phyloP scores from a whole-genome alignment of 1,140 invertebrate species.

The Grapholita molesta region DNA sequence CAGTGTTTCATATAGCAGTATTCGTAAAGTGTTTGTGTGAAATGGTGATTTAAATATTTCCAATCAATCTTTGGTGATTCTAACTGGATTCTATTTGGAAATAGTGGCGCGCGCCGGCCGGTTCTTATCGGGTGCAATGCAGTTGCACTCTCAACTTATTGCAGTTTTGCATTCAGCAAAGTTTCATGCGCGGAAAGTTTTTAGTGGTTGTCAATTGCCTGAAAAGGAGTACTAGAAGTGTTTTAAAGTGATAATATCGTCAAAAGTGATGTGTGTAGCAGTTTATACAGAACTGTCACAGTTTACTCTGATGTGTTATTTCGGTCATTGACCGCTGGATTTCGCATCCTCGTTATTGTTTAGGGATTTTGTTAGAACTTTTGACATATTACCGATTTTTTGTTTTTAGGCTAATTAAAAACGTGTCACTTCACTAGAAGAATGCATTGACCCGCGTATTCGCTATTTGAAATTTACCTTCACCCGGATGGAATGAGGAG shows the following conservation, averaged over 20 bases:
- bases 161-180: constrained; percentile 75
- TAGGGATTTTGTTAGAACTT: constrained; percentile 56
- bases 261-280: constrained; percentile 65
- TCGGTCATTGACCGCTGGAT: constrained; percentile 78
- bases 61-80: constrained; percentile 55
- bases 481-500: constrained; percentile 75
- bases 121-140: constrained; percentile 77
- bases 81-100: constrained; percentile 73
- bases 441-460: constrained; percentile 70
- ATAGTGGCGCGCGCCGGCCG: constrained; percentile 75
- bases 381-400: constrained; percentile 61
- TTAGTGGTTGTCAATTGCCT: constrained; percentile 61
- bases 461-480: constrained; percentile 72
- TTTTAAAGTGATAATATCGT: constrained; percentile 65
- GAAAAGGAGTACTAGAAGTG: constrained; percentile 59
- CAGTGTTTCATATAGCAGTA: constrained; percentile 62
- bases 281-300: constrained; percentile 65
- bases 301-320: constrained; percentile 73
- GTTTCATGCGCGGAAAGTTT: constrained; percentile 76
- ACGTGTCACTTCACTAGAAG: constrained; percentile 69
- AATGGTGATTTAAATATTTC: constrained; percentile 57
- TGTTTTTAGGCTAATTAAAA: constrained; percentile 64
- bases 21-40: constrained; percentile 62
- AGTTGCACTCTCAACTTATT: constrained; percentile 78
- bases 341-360: constrained; percentile 72